Evolutionary conservation across 2,888 invertebrate species (phyloP), one percentile per base, ranked within the genome.

Genomic region (Gymnoscelis rufifasciata): DNA sequence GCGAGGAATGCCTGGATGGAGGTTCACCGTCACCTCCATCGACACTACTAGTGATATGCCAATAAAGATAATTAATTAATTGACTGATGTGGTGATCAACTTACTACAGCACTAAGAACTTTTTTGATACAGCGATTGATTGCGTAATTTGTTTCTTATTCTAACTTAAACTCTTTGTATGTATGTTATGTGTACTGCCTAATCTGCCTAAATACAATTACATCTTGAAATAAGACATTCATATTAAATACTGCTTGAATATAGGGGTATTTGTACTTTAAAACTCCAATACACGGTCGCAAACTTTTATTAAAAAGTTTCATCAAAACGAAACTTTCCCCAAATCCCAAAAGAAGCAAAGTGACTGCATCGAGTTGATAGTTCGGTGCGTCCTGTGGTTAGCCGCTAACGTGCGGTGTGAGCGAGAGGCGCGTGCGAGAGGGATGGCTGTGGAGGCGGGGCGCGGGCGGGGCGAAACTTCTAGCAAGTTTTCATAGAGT

Each of bases 401-500:
- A 74, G 72, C 80, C 79, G 69, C 75, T 59, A 65, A 66, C 66
- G 64, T 68, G 72, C 64, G 74, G 80, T 73, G 76, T 64, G 71
- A 73, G 76, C 59, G 65, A 62, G 69, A 67, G 39, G 30, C 6
- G 7, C 12, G 61, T 43, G 62, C 10, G 62, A 73, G 66, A 39
- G 66, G 53, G 77, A 78, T 42, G 59, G 66, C 56, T 30, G 13
- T 54, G 55, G 64, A 64, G 78, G 77, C 72, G 77, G 75, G 60
- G 56, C 68, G 66, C 68, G 68, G 77, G 79, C 71, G 78, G 75
- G 59, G 66, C 64, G 54, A 74, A 80, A 78, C 75, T 82, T 76
- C 57, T 56, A 40, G 46, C 49, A 75, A 80, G 68, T 81, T 83
- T 70, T 52, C 51, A 44, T 46, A 44, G 68, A 79, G 68, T 86